Evolutionary conservation across 2,888 invertebrate species (phyloP).

Genomic region (Drosophila kokeensis): DNA sequence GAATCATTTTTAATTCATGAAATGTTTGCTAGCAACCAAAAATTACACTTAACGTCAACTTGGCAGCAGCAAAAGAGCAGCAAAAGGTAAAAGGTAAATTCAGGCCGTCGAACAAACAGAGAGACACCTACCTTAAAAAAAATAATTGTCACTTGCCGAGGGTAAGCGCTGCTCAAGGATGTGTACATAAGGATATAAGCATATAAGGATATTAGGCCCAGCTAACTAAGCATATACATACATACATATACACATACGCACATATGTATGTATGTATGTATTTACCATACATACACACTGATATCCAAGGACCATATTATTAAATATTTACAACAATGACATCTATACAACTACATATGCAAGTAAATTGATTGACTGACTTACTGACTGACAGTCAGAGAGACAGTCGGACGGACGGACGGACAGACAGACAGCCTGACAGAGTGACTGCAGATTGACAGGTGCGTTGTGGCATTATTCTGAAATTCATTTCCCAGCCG

Average conservation of each 20-base stretch:
- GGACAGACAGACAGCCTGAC: conserved; percentile 28
- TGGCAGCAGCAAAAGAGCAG: conserved; percentile 28
- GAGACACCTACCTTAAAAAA: conserved; percentile 43
- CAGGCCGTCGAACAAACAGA: conserved; percentile 20
- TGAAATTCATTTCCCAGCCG: conserved; percentile 16
- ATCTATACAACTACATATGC: conserved; percentile 46
- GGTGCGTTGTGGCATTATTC: conserved; percentile 1
- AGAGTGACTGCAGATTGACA: conserved; percentile 43
- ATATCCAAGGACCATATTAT: conserved; percentile 41
- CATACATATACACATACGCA: conserved; percentile 4
- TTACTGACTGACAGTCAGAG: conserved; percentile 35
- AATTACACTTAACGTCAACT: conserved; percentile 78
- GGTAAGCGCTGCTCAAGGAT: conserved; percentile 32
- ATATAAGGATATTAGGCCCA: conserved; percentile 1
- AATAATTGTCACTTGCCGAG: conserved; percentile 76
- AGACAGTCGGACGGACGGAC: conserved; percentile 12
- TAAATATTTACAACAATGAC: conserved; percentile 61
- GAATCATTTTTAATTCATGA: conserved; percentile 79
- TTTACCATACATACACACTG: conserved; percentile 15
- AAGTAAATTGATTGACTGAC: conserved; percentile 65
- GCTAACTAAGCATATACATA: conserved; percentile 20
- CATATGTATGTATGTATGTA: conserved; percentile 2
- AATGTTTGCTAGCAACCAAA: conserved; percentile 74
- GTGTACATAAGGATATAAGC: conserved; percentile 9
- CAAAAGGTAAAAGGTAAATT: conserved; percentile 32